Evolutionary conservation across 2,113 vertebrate genomes (phyloP).

Genomic region (Tauraco erythrolophus): DNA sequence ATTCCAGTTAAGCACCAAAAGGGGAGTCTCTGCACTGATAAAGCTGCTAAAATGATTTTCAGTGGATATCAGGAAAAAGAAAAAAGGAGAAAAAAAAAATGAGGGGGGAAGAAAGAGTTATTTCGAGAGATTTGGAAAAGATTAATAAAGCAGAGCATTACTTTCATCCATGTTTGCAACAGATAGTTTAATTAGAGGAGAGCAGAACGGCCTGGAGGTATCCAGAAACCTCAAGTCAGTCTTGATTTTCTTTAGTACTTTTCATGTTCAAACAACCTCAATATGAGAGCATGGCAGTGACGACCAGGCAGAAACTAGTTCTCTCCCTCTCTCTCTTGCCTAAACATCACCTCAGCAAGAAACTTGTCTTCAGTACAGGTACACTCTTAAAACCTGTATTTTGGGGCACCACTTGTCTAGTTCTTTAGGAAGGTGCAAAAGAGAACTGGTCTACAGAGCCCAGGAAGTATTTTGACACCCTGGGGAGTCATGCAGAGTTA

Average conservation of each 20-base stretch:
- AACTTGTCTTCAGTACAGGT: not conserved
- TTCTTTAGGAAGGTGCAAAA: not conserved
- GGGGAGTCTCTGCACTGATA: not conserved
- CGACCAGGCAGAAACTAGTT: not conserved
- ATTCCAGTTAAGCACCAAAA: not conserved
- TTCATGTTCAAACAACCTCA: not conserved
- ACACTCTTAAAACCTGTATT: not conserved
- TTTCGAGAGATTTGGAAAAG: not conserved
- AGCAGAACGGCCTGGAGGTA: not conserved
- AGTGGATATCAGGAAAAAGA: not conserved
- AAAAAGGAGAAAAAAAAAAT: not conserved
- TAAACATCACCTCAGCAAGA: not conserved
- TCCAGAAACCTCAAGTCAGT: not conserved
- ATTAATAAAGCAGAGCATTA: not conserved
- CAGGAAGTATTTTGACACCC: not conserved
- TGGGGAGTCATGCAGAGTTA: not conserved
- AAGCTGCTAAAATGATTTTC: not conserved
- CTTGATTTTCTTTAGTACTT: not conserved
- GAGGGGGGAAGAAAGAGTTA: fast-evolving
- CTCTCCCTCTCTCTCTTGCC: not conserved
- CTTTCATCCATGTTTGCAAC: not conserved
- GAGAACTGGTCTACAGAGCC: not conserved
- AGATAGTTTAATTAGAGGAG: not conserved
- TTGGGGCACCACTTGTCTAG: not conserved
- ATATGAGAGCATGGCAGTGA: not conserved